These are phyloP conservation scores for Ptilorrhoa leucosticta DNA, from an alignment of 2,113 vertebrate genomes.

Conservation along the genomic window DNA sequence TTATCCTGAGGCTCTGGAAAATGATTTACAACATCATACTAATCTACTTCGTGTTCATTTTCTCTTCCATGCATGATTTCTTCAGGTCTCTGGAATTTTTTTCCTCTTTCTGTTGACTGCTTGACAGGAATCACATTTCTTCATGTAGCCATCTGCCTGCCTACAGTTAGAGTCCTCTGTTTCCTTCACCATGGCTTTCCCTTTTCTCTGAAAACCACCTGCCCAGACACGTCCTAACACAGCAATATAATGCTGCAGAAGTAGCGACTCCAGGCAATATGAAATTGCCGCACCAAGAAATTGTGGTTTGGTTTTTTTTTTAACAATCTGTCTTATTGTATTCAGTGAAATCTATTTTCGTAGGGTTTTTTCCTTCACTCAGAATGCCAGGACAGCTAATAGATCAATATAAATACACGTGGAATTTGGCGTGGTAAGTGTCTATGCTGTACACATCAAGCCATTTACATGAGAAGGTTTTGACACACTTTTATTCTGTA, in stretches of 20 bases:
- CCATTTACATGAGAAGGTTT: conserved; percentile 4
- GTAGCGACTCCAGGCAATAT: neutral
- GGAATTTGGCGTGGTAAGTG: neutral
- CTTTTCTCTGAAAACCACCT: neutral
- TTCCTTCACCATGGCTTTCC: neutral
- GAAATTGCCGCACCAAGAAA: fast-evolving
- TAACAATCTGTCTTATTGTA: neutral
- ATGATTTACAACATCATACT: neutral
- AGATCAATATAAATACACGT: neutral
- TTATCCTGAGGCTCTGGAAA: neutral
- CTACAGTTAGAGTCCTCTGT: neutral
- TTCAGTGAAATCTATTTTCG: neutral
- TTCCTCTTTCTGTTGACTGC: neutral
- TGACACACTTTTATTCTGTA: conserved; percentile 28
- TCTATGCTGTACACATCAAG: neutral
- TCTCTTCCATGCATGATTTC: neutral
- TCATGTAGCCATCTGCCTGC: neutral
- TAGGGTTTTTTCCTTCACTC: fast-evolving
- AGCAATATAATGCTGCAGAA: neutral
- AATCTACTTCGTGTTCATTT: neutral
- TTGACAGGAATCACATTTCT: neutral
- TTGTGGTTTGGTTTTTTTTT: neutral
- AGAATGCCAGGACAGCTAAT: neutral
- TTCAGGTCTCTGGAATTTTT: neutral
- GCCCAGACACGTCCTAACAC: neutral